A percentile compares a stretch with the other conserved stretches of the same genome.
Conservation (phyloP, 1,140 invertebrate species). For the Trissolcus basalis region DNA sequence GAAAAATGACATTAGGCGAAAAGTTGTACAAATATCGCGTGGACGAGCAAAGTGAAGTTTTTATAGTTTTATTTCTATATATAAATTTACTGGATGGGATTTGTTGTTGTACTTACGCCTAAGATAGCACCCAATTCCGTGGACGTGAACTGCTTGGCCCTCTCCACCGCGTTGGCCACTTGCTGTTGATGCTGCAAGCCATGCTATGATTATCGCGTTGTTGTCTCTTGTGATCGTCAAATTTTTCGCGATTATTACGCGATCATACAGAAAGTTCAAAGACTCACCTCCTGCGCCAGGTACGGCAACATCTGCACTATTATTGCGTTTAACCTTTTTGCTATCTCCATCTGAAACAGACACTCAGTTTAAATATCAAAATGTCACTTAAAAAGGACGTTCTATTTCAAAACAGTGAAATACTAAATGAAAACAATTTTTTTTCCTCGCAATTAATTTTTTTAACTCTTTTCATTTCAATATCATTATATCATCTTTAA, state of each 20-base stretch:
- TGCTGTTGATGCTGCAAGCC: conserved; percentile 89
- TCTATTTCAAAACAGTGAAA: no score
- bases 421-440: no score
- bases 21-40: conserved; percentile 17
- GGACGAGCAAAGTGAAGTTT: background rate
- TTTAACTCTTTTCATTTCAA: no score
- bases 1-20: conserved; percentile 23
- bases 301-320: conserved; percentile 94
- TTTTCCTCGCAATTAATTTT: no score
- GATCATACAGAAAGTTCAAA: conserved; percentile 68
- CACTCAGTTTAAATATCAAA: no score
- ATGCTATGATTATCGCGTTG: conserved; percentile 76
- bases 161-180: conserved; percentile 93
- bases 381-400: no score
- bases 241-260: conserved; percentile 63
- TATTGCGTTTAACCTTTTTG: conserved; percentile 93
- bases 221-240: conserved; percentile 69
- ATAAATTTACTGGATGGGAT: background rate
- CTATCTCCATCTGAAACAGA: conserved; percentile 91
- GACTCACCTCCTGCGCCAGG: conserved; percentile 86
- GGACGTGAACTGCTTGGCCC: conserved; percentile 97
- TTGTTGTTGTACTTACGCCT: conserved; percentile 81
- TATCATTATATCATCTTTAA: no score
- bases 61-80: background rate
- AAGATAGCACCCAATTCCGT: conserved; percentile 93